Percentiles rank a stretch among this genome's conserved stretches.
These are phyloP conservation scores for Drosophila histrio DNA, from an alignment of 2,888 invertebrate genomes.

Conservation along the genomic window DNA sequence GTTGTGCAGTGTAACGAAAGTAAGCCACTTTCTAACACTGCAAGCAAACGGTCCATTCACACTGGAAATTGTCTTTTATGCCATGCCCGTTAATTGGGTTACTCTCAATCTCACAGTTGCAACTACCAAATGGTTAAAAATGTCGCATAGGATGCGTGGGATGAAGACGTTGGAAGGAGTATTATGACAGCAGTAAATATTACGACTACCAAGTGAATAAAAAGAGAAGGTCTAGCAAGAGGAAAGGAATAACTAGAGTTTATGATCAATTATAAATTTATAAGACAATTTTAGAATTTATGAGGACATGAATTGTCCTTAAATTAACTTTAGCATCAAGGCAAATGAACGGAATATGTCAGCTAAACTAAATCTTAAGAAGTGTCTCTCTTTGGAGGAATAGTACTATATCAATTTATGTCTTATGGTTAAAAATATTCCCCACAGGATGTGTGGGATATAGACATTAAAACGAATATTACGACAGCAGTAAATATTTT, in stretches of 20 bases:
- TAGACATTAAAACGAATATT: too few relatives aligned
- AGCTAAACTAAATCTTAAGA: background rate
- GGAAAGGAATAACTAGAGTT: background rate
- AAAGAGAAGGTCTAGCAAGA: constrained; percentile 26
- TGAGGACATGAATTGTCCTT: background rate
- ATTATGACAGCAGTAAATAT: constrained; percentile 49
- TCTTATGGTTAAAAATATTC: too few relatives aligned
- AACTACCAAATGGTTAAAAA: constrained; percentile 36
- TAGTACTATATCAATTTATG: too few relatives aligned
- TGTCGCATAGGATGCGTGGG: constrained; percentile 48
- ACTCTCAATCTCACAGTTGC: constrained; percentile 35
- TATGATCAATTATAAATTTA: background rate
- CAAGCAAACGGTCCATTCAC: constrained; percentile 36
- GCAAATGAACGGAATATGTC: background rate
- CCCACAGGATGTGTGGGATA: too few relatives aligned
- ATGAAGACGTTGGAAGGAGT: background rate
- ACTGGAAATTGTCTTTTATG: constrained; percentile 51
- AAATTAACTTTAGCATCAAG: background rate
- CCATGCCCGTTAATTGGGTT: constrained; percentile 64
- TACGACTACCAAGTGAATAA: constrained; percentile 15
- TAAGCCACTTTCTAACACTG: constrained; percentile 74
- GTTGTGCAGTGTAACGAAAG: constrained; percentile 68
- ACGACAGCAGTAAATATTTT: too few relatives aligned
- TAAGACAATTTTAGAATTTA: background rate
- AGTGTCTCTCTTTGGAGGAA: too few relatives aligned